Evolutionary conservation across 2,797 vertebrate species (phyloP).

Genomic region (Monodelphis domestica): DNA sequence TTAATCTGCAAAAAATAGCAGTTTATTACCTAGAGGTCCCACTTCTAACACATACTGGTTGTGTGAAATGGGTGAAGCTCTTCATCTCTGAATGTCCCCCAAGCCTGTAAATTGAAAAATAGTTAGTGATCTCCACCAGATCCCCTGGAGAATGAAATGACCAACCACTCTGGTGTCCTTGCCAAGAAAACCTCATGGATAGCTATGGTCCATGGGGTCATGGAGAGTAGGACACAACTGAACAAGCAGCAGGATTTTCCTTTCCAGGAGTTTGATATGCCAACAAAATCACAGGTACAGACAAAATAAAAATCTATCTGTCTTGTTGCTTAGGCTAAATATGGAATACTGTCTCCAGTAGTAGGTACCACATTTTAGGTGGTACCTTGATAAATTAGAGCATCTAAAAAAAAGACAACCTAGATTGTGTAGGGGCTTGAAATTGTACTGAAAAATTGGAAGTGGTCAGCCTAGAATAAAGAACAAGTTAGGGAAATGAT

Average conservation of each 20-base stretch:
- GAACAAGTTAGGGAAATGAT: not conserved
- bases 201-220: no score
- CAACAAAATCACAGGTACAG: not conserved
- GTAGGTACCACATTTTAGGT: not conserved
- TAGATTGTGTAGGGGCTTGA: not conserved
- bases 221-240: no score
- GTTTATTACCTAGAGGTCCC: not conserved
- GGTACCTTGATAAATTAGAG: not conserved
- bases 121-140: no score
- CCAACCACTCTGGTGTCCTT: no score
- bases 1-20: not conserved
- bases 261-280: not conserved
- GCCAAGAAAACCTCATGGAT: no score
- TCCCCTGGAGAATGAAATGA: no score
- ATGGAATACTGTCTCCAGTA: not conserved
- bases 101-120: not conserved
- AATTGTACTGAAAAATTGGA: not conserved
- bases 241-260: not conserved
- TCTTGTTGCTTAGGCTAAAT: not conserved
- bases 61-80: accelerated
- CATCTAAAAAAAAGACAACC: not conserved
- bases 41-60: not conserved
- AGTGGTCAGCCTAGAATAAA: not conserved
- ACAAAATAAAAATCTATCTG: not conserved
- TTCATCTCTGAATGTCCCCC: not conserved